Base-by-base conservation (phyloP, 2,888 invertebrate genomes). In the Netelia virgata region DNA sequence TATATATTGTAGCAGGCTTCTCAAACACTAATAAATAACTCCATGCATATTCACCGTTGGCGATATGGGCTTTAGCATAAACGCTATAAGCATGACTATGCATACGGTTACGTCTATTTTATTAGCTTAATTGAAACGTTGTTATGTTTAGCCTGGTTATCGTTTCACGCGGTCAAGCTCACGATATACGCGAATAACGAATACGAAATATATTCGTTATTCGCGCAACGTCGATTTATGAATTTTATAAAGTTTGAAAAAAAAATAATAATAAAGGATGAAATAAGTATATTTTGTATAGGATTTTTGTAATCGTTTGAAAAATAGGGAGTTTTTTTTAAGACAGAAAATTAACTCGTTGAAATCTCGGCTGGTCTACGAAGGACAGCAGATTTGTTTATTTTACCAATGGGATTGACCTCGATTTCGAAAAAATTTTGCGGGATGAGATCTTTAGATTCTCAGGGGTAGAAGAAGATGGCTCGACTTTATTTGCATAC, bases 21-120 rank as follows among this genome's bases (percentile, higher is more conserved):
- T 64, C 41, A 41, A 64, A 41, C 41, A 41, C 63, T 41, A 41
- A 36, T 64, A 41, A 64, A 41, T 41, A 36, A n/a, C 63, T 28
- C 8, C 23, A 64, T 64, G 41, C 36, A 64, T 64, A 64, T 64
- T 64, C 63, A 64, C 41, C 63, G 5, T 64, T 41, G 41, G 16
- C 63, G 63, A 64, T 64, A 64, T 64, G 41, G 63, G 16, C n/a
- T 64, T 16, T 41, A 8, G 63, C 9, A 36, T 9, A 64, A 41
- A 64, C 36, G 41, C 10, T 28, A n/a, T 16, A 64, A 16, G 41
- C 41, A 64, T 41, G 63, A 64, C n/a, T 8, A 14, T 6, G 36
- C 23, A 10, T 63, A 59, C 3, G 16, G 41, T 41, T 64, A 14
- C 14, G 41, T 10, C 16, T 64, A 64, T 41, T n/a, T 16, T 16